Conservation (phyloP, 2,888 invertebrate genomes). For the Tipula vernalis region DNA sequence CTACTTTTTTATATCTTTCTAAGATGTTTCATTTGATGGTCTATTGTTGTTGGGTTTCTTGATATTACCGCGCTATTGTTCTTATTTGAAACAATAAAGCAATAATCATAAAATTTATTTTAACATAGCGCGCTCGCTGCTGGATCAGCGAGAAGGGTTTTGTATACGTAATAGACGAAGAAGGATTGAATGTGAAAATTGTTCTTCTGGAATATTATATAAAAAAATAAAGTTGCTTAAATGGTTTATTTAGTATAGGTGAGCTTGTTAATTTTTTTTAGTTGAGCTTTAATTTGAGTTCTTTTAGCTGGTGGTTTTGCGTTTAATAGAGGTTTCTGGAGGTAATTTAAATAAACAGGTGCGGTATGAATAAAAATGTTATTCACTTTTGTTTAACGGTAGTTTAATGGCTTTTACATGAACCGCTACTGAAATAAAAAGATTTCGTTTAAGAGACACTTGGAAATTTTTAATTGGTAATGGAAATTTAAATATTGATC, state of each 20-base stretch:
- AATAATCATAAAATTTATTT: neutral
- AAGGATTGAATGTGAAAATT: neutral
- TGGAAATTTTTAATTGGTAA: neutral
- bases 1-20: neutral
- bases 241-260: neutral
- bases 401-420: neutral
- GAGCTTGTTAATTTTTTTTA: neutral
- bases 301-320: neutral
- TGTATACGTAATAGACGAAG: neutral
- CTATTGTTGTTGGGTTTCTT: neutral
- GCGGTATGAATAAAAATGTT: neutral
- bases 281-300: neutral
- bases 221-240: neutral
- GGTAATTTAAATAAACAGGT: neutral
- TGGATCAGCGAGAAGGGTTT: neutral
- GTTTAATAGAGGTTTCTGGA: neutral
- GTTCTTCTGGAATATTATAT: neutral
- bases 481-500: too few relatives aligned
- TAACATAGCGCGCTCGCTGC: neutral
- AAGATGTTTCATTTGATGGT: neutral
- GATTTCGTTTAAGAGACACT: neutral
- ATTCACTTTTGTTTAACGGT: neutral
- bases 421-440: neutral
- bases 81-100: neutral
- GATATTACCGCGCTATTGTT: conserved; percentile 4